These are phyloP conservation scores for Zaprionus inermis DNA, from an alignment of 1,140 invertebrate genomes.

Conservation along the genomic window DNA sequence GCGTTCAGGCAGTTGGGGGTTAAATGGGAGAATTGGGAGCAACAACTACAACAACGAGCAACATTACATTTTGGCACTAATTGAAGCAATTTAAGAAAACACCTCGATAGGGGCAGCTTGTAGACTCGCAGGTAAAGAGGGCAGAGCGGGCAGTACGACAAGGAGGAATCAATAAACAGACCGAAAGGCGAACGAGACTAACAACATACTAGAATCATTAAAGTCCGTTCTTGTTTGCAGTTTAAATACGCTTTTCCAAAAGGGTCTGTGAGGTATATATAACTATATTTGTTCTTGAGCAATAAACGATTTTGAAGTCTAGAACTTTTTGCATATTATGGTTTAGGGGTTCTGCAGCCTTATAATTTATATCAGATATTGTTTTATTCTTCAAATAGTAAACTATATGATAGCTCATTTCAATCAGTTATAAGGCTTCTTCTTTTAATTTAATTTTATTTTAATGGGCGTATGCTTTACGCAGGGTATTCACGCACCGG, in stretches of 20 bases:
- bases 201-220: constrained; percentile 59
- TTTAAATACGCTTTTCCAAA: neutral
- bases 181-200: constrained; percentile 20
- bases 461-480: neutral
- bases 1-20: neutral
- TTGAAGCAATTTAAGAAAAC: constrained; percentile 81
- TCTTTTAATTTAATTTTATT: no score
- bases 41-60: constrained; percentile 63
- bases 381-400: no score
- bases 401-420: no score
- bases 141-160: constrained; percentile 32
- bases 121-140: neutral
- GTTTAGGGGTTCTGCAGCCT: no score
- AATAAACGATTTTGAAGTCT: no score
- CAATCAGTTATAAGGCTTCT: no score
- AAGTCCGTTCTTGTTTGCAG: constrained; percentile 32
- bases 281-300: no score
- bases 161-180: constrained; percentile 71
- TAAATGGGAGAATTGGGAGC: constrained; percentile 8
- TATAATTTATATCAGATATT: no score
- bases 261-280: neutral
- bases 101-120: constrained; percentile 49
- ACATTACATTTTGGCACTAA: constrained; percentile 80
- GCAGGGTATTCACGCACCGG: neutral
- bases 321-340: no score